Percentiles rank a stretch among this genome's conserved stretches.
phyloP scores from a whole-genome alignment of 2,797 vertebrate species.

The Echeneis naucrates region DNA sequence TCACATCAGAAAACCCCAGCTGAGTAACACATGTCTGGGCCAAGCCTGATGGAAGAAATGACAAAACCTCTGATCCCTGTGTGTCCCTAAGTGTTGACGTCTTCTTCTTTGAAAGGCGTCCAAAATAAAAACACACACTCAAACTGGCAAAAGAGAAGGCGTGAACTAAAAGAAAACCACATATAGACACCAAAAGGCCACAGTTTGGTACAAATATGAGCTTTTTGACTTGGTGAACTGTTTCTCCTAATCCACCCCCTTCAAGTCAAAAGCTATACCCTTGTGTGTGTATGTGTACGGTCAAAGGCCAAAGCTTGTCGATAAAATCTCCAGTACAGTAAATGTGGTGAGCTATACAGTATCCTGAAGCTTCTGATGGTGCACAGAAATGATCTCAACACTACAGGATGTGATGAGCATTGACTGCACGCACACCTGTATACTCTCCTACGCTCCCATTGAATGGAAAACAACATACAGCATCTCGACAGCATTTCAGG shows the following conservation, averaged over 20 bases:
- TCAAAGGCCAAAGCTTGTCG: conserved; percentile 5
- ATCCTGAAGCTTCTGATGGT: not conserved
- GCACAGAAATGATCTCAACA: not conserved
- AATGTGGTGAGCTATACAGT: conserved; percentile 8
- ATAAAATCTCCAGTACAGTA: not conserved
- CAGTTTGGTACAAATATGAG: too few species aligned
- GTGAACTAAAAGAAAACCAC: too few species aligned
- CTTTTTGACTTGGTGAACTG: too few species aligned
- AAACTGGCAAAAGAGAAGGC: too few species aligned
- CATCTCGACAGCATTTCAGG: not conserved
- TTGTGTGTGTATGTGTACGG: not conserved
- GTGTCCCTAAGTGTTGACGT: too few species aligned
- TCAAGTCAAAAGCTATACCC: conserved; percentile 28
- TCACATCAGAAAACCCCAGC: not conserved
- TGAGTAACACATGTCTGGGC: too few species aligned
- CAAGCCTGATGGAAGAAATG: too few species aligned
- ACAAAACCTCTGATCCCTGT: too few species aligned
- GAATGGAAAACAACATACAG: not conserved
- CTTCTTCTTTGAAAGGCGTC: too few species aligned
- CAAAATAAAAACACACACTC: too few species aligned
- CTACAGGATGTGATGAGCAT: not conserved
- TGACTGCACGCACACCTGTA: not conserved
- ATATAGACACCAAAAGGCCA: too few species aligned
- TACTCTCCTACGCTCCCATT: not conserved
- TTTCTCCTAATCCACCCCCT: not conserved